Evolutionary conservation across 2,888 invertebrate genomes (phyloP).

Genomic region (Melinaea menophilus): DNA sequence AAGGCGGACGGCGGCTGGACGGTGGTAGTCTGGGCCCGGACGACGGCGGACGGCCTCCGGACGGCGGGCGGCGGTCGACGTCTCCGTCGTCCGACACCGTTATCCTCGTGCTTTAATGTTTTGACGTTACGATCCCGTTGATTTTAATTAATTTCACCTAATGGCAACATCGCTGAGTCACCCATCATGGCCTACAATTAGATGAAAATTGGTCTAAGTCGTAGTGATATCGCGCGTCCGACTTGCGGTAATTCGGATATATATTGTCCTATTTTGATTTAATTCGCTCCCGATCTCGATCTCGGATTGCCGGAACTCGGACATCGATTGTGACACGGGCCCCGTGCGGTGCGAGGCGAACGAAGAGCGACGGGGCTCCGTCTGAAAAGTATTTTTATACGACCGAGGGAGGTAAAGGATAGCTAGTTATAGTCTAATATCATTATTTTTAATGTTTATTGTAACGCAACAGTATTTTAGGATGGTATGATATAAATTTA

Average conservation of each 20-base stretch:
- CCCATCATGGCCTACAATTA: constrained; percentile 35
- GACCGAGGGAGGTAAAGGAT: constrained; percentile 24
- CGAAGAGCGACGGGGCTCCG: constrained; percentile 13
- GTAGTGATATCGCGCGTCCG: constrained; percentile 11
- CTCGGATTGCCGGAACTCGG: constrained; percentile 23
- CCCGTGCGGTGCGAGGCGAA: constrained; percentile 7
- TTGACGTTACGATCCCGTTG: constrained; percentile 27
- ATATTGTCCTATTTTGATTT: constrained; percentile 26
- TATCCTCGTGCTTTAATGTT: constrained; percentile 47
- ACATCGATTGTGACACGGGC: constrained; percentile 16
- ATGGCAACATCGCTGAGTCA: constrained; percentile 43
- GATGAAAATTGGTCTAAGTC: constrained; percentile 15
- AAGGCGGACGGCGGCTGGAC: too few relatives aligned
- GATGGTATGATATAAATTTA: constrained; percentile 68
- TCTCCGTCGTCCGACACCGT: constrained; percentile 21
- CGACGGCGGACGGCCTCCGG: too few relatives aligned
- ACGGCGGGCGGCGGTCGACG: too few relatives aligned
- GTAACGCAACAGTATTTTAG: constrained; percentile 75
- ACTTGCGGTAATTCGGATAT: constrained; percentile 22
- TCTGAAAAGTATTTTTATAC: constrained; percentile 27
- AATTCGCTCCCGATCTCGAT: constrained; percentile 37
- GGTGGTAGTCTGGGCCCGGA: too few relatives aligned
- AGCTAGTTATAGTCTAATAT: constrained; percentile 69
- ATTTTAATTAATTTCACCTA: constrained; percentile 27
- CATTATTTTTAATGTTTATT: constrained; percentile 75